phyloP scores from a whole-genome alignment of 2,888 invertebrate species.

The Chloroclystis v-ata region DNA sequence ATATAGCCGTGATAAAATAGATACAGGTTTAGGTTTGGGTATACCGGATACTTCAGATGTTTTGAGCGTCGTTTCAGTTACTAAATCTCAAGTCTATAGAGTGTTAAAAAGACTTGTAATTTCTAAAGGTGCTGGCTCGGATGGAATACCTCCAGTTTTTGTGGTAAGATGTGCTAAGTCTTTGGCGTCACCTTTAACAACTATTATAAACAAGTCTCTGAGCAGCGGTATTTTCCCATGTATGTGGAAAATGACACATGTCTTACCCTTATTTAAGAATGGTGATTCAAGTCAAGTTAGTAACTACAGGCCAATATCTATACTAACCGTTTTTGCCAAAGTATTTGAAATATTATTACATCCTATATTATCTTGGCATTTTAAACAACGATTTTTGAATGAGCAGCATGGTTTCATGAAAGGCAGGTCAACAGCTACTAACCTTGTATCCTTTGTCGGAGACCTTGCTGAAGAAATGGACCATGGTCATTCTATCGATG shows the following conservation, averaged over 20 bases:
- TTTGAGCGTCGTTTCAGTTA: not conserved
- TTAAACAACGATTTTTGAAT: not conserved
- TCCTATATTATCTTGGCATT: not conserved
- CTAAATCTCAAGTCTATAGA: not conserved
- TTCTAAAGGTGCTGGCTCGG: not conserved
- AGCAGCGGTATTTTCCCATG: not conserved
- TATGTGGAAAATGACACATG: not conserved
- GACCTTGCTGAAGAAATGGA: not conserved
- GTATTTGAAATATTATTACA: not conserved
- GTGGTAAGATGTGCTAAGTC: not conserved
- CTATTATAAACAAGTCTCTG: conserved; percentile 1
- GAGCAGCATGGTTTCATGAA: conserved; percentile 2
- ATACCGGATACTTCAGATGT: not conserved
- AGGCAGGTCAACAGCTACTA: conserved; percentile 1
- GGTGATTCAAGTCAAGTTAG: not conserved
- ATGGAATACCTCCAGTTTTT: conserved; percentile 2
- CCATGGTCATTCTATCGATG: not conserved
- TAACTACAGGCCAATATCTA: conserved; percentile 1
- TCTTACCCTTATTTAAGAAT: not conserved
- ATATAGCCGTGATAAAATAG: not conserved
- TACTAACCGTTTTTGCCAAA: not conserved
- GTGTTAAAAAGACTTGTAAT: conserved; percentile 2
- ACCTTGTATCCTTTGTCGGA: not conserved
- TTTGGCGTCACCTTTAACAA: not conserved
- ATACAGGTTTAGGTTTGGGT: too few species aligned